Evolutionary conservation across 1,140 invertebrate species (phyloP).

Genomic region (Ostrea denselamellosa): DNA sequence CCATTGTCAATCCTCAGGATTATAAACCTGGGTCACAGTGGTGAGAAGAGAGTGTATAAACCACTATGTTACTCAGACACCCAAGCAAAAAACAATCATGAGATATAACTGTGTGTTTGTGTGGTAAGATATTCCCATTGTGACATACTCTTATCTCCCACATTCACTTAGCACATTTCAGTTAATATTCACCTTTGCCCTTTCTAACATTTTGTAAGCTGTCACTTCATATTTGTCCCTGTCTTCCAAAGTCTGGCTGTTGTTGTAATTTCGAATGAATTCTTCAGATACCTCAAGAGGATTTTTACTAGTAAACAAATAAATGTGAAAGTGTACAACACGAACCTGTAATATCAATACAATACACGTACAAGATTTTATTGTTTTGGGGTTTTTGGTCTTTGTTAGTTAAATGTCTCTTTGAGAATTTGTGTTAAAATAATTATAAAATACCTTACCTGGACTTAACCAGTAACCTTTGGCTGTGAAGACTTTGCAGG

Average conservation of each 20-base stretch:
- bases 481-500: slow-evolving; percentile 64
- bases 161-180: background rate
- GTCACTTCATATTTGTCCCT: slow-evolving; percentile 73
- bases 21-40: no score
- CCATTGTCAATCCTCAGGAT: no score
- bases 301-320: slow-evolving; percentile 64
- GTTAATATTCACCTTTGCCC: slow-evolving; percentile 72
- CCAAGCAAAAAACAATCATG: no score
- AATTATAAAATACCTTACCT: slow-evolving; percentile 56
- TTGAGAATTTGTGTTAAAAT: no score
- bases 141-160: no score
- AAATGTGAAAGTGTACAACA: background rate
- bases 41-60: no score
- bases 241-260: slow-evolving; percentile 66
- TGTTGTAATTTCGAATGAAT: slow-evolving; percentile 77
- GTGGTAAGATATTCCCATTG: no score
- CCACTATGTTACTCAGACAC: no score
- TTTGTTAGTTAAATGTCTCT: background rate
- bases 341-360: background rate
- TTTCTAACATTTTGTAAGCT: slow-evolving; percentile 76
- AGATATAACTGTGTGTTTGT: no score
- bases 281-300: slow-evolving; percentile 78
- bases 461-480: slow-evolving; percentile 62
- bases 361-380: background rate
- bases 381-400: background rate